Evolutionary conservation across 2,888 invertebrate species (phyloP), one percentile per base, ranked within the genome.

Genomic region (Orthosia gracilis): DNA sequence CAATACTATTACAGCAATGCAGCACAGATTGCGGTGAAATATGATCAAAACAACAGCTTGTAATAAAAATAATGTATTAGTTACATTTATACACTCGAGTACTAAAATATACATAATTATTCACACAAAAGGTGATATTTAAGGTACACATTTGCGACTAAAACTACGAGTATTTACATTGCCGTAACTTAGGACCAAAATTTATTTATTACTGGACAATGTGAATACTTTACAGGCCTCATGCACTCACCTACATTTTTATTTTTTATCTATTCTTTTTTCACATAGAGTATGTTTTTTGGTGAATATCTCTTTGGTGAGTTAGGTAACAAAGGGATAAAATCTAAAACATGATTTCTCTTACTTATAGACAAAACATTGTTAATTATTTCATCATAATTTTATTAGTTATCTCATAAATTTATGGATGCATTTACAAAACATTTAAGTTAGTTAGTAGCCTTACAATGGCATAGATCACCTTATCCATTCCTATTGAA

Each of bases 21-120:
- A 70, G 85, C 52, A 65, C 87, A 26, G 76, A 89, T 90, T 91
- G 92, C 64, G 90, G 89, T 88, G 84, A 84, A 90, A 88, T 83
- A 87, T 80, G 76, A 89, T 78, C 68, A 83, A 89, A 88, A 87
- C 86, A 85, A 85, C 69, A 69, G 55, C 61, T 66, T 65, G 47
- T 70, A 83, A 76, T 76, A 85, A 84, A 79, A 89, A 89, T 89
- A 86, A 85, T 88, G 84, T 88, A 87, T 86, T 88, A 67, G 26
- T 76, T 86, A 87, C 79, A 86, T 76, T 82, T 57, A 76, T 80
- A 85, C 76, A 81, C 52, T 73, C 54, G 26, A 73, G 76, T 79
- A 87, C 73, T 86, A 86, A 78, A 84, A 87, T 81, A 80, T 78
- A 88, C 76, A 82, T 26, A 69, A 64, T 52, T 66, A 69, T 69